Percentiles rank a stretch among this genome's conserved stretches.
These are phyloP conservation scores for Ptychoptera contaminata DNA, from an alignment of 2,888 invertebrate species.

Conservation along the genomic window DNA sequence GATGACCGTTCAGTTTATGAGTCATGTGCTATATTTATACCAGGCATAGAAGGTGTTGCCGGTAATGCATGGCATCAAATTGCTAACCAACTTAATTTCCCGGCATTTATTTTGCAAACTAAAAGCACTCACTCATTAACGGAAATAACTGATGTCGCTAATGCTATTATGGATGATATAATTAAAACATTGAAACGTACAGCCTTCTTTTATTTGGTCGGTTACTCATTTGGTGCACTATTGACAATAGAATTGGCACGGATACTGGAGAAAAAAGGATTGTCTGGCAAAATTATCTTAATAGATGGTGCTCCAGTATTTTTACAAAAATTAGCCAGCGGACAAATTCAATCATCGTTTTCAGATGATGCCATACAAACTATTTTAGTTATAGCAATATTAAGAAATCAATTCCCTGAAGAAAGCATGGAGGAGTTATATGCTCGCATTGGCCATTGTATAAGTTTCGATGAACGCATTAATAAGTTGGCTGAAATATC, in stretches of 20 bases:
- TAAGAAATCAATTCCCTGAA: conserved; percentile 23
- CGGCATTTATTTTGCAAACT: conserved; percentile 21
- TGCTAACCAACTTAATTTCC: conserved; percentile 17
- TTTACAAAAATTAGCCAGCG: conserved; percentile 34
- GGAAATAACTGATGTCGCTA: conserved; percentile 18
- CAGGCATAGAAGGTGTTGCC: conserved; percentile 52
- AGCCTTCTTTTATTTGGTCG: conserved; percentile 57
- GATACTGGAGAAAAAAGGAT: conserved; percentile 50
- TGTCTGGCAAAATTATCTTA: conserved; percentile 45
- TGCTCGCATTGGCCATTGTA: conserved; percentile 34
- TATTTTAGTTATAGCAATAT: conserved; percentile 19
- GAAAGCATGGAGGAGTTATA: conserved; percentile 20
- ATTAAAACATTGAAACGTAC: conserved; percentile 36
- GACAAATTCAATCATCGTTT: conserved; percentile 19
- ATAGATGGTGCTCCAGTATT: conserved; percentile 71
- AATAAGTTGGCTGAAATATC: conserved; percentile 32
- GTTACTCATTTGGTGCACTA: conserved; percentile 77
- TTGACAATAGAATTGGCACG: conserved; percentile 62
- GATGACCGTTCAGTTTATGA: conserved; percentile 10
- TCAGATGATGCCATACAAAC: conserved; percentile 22
- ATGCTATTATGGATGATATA: conserved; percentile 28
- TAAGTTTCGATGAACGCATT: conserved; percentile 41
- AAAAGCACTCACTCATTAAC: conserved; percentile 18
- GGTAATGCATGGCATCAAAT: conserved; percentile 27
- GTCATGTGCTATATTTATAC: conserved; percentile 36